A percentile compares a stretch with the other conserved stretches of the same genome.
These are phyloP conservation scores for Centroberyx gerrardi DNA, from an alignment of 2,797 vertebrate genomes.

Conservation along the genomic window DNA sequence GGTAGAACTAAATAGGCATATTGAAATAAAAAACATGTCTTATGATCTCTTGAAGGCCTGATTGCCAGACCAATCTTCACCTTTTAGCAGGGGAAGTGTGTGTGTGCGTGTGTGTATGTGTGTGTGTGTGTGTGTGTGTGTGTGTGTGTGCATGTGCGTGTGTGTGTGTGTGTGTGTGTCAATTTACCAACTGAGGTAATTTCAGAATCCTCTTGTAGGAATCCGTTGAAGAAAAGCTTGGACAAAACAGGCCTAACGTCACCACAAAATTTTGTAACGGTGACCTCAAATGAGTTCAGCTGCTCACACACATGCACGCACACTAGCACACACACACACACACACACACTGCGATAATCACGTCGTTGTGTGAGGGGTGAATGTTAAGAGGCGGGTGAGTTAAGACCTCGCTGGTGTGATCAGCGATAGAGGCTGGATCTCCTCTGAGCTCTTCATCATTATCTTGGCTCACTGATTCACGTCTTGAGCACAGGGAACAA, in stretches of 20 bases:
- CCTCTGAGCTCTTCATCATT: slow-evolving; percentile 83
- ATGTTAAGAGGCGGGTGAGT: slow-evolving; percentile 18
- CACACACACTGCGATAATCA: slow-evolving; percentile 27
- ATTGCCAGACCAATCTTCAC: too few relatives aligned
- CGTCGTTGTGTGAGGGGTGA: slow-evolving; percentile 34
- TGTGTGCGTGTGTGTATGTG: too few relatives aligned
- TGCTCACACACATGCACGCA: slow-evolving; percentile 1
- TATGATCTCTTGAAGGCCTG: not conserved
- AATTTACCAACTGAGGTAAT: too few relatives aligned
- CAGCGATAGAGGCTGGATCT: slow-evolving; percentile 60
- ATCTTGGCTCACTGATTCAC: slow-evolving; percentile 87
- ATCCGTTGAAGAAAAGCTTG: too few relatives aligned
- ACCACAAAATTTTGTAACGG: not conserved
- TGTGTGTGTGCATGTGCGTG: too few relatives aligned
- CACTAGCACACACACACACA: slow-evolving; percentile 8
- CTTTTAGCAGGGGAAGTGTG: too few relatives aligned
- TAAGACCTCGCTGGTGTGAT: slow-evolving; percentile 48
- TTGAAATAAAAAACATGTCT: not conserved
- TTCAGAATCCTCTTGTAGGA: too few relatives aligned
- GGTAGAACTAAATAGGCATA: slow-evolving; percentile 1
- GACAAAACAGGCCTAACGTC: too few relatives aligned
- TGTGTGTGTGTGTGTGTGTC: too few relatives aligned
- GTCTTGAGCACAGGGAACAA: slow-evolving; percentile 83
- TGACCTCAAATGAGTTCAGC: slow-evolving; percentile 36
- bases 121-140: too few relatives aligned